phyloP scores from a whole-genome alignment of 2,113 vertebrate species.

The Guaruba guarouba region DNA sequence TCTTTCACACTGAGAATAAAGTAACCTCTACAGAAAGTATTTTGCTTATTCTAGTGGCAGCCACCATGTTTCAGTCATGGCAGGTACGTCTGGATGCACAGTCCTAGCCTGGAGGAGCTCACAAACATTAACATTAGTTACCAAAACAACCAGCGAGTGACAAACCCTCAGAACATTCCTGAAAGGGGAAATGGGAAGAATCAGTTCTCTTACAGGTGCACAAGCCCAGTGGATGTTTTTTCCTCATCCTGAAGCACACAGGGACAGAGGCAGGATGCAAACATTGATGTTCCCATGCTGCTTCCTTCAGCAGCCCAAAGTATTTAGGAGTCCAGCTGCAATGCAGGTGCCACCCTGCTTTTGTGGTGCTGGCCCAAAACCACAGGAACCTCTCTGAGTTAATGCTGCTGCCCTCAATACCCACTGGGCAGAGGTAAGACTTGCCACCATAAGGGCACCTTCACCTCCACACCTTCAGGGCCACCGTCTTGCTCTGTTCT shows the following conservation, averaged over 20 bases:
- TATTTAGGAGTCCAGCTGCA: background rate
- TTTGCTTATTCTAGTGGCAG: background rate
- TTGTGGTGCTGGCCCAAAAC: too few species aligned
- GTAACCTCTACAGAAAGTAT: background rate
- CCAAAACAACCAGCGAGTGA: background rate
- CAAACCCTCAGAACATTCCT: background rate
- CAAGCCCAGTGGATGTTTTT: background rate
- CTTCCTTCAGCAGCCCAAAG: background rate
- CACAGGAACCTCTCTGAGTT: background rate
- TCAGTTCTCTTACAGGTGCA: background rate
- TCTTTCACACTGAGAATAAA: background rate
- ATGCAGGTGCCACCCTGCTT: background rate
- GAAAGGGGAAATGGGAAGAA: background rate
- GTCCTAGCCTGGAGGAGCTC: background rate
- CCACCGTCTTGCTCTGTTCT: conserved; percentile 18
- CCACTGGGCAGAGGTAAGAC: background rate
- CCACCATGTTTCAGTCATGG: background rate
- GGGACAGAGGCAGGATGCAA: background rate
- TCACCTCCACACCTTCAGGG: conserved; percentile 59
- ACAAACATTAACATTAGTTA: background rate
- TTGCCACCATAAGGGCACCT: background rate
- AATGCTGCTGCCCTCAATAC: background rate
- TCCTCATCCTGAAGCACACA: background rate
- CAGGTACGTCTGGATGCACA: background rate
- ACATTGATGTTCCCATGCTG: background rate